Conservation (phyloP, 2,797 vertebrate species). For the Busarellus nigricollis region DNA sequence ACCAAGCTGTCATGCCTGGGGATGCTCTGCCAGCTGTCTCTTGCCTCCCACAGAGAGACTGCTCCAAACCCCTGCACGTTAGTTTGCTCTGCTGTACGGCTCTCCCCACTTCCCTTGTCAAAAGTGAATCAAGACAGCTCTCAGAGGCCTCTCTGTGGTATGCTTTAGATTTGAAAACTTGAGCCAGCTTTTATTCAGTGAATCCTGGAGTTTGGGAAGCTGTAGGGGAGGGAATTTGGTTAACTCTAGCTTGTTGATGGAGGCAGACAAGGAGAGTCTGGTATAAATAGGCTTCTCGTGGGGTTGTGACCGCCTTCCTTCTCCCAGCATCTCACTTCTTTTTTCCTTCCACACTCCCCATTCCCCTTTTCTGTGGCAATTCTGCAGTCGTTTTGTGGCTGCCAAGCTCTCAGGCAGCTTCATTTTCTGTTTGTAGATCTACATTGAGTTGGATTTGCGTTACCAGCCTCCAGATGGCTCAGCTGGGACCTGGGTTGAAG, state of each 20-base stretch:
- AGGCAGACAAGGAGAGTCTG: not conserved
- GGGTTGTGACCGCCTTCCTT: not conserved
- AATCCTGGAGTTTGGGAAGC: not conserved
- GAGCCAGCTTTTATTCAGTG: not conserved
- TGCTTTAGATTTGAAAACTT: not conserved
- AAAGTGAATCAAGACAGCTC: rapidly evolving
- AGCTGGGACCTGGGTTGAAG: slow-evolving; percentile 83
- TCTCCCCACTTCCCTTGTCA: not conserved
- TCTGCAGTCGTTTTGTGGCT: not conserved
- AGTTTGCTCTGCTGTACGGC: not conserved
- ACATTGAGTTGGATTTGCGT: slow-evolving; percentile 88
- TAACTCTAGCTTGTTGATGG: not conserved
- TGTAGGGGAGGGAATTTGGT: not conserved
- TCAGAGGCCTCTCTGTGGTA: not conserved
- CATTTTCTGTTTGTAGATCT: slow-evolving; percentile 77
- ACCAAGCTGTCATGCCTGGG: not conserved
- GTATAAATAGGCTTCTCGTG: not conserved
- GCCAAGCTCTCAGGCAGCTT: not conserved
- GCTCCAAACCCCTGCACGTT: not conserved
- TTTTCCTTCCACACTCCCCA: not conserved
- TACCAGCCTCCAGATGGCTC: slow-evolving; percentile 87
- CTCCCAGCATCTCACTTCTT: not conserved
- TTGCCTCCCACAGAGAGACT: not conserved
- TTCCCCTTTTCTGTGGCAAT: not conserved
- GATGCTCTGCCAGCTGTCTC: not conserved